Conservation (phyloP, 2,797 vertebrate species). For the Sebastes itinus region DNA sequence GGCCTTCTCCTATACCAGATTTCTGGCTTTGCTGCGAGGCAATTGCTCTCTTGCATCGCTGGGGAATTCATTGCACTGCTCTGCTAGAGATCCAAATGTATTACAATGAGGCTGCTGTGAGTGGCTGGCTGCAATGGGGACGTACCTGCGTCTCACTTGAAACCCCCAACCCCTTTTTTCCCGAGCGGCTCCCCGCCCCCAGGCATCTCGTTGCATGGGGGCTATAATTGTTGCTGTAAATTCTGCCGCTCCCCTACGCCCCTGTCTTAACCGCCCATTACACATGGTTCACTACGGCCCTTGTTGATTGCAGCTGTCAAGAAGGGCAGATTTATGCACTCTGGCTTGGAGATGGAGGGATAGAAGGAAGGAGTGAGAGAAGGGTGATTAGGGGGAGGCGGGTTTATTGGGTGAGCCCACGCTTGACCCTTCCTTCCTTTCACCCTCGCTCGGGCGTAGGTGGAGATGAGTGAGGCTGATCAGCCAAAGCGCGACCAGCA, state of each 20-base stretch:
- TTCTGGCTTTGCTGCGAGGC: conserved; percentile 47
- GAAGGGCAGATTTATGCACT: conserved; percentile 77
- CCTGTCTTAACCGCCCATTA: conserved; percentile 81
- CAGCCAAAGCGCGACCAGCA: neutral
- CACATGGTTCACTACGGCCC: conserved; percentile 80
- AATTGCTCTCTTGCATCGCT: conserved; percentile 41
- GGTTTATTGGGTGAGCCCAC: conserved; percentile 65
- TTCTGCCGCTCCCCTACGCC: conserved; percentile 76
- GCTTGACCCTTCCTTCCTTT: conserved; percentile 57
- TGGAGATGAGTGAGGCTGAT: conserved; percentile 44
- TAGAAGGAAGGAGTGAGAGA: conserved; percentile 30
- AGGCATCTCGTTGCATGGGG: conserved; percentile 64
- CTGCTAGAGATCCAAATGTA: conserved; percentile 63
- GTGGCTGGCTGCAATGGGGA: conserved; percentile 2
- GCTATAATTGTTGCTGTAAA: conserved; percentile 85
- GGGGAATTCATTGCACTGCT: conserved; percentile 60
- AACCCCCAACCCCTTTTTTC: neutral
- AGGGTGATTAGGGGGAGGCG: conserved; percentile 52
- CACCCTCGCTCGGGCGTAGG: conserved; percentile 9
- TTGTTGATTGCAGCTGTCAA: conserved; percentile 84
- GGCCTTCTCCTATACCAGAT: conserved; percentile 22
- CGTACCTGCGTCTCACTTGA: conserved; percentile 52
- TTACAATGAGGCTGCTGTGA: conserved; percentile 53
- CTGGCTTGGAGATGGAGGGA: conserved; percentile 36
- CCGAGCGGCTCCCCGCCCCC: conserved; percentile 46